Base-by-base conservation (phyloP, 2,888 invertebrate genomes). In the Parasteatoda lunata region DNA sequence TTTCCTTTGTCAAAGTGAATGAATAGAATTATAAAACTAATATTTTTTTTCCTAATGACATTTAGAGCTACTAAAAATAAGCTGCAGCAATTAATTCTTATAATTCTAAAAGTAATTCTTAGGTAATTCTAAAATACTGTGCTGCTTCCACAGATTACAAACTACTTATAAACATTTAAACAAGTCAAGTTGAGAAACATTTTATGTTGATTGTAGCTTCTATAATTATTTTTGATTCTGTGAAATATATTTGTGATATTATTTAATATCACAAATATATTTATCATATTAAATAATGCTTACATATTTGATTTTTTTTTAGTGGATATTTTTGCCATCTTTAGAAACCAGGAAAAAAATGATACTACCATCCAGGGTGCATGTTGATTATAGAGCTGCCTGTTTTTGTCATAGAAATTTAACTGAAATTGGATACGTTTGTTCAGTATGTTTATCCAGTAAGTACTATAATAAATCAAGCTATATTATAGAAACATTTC, bases 341-440 rank as follows among this genome's bases (percentile, higher is more conserved):
- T 90, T 91, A 3, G 84, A 89, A 5, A 90, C 91, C 2, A 90
- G 98, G 8, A 94, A 94, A 71, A 96, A 96, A 91, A 92, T 98
- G 89, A 96, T 97, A 2, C 92, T 98, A 72, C 98, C 98, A 0
- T 97, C 97, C 0, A 95, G 96, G 0, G 96, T 96, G 0, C 96
- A 97, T 90, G 97, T 99, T 5, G 98, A 98, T 93, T 98, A 98
- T 92, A 94, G 98, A 90, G 98, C 99, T 4, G 98, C 98, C 0
- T 99, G 99, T 92, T 99, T 99, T 93, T 99, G 99, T 91, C 99
- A 99, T 92, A 94, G 98, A 47, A 96, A 97, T 90, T 94, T 99
- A 64, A 96, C 99, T 87, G 98, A 98, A 91, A 95, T 98, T 90
- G 99, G 98, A 89, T 98, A 96, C 92, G 98, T 99, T 45, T 99